Conservation (phyloP, 2,888 invertebrate genomes). For the Pharmacophagus antenor region DNA sequence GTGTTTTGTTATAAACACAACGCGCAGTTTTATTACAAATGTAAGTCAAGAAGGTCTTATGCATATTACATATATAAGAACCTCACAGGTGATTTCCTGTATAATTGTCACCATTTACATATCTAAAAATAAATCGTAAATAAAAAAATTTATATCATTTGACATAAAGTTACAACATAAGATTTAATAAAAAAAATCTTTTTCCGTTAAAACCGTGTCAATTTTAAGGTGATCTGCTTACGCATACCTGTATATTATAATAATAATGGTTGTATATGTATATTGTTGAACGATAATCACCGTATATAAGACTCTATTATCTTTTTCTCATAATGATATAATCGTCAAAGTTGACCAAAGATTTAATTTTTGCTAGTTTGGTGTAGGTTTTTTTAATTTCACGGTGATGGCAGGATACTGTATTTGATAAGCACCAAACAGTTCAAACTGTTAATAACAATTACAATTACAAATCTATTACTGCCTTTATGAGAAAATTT, state of each 20-base stretch:
- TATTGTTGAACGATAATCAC: neutral
- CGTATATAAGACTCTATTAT: neutral
- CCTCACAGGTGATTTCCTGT: neutral
- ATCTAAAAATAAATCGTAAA: neutral
- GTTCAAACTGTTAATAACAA: neutral
- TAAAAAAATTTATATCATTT: neutral
- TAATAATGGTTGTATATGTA: neutral
- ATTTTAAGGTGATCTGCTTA: too few relatives aligned
- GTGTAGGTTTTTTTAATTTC: neutral
- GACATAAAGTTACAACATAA: neutral
- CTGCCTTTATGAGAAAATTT: neutral
- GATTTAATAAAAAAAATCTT: neutral
- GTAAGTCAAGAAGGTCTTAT: slow-evolving; percentile 1
- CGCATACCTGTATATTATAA: neutral
- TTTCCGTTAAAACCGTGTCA: too few relatives aligned
- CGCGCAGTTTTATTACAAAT: slow-evolving; percentile 13
- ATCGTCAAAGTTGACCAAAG: neutral
- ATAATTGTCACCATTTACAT: neutral
- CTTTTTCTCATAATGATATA: neutral
- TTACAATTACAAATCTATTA: neutral
- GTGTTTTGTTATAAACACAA: slow-evolving; percentile 16
- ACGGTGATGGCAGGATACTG: neutral
- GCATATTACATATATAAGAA: neutral
- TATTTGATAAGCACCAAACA: neutral
- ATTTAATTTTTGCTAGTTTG: neutral